phyloP scores from a whole-genome alignment of 2,888 invertebrate genomes.

The Acheta domesticus region DNA sequence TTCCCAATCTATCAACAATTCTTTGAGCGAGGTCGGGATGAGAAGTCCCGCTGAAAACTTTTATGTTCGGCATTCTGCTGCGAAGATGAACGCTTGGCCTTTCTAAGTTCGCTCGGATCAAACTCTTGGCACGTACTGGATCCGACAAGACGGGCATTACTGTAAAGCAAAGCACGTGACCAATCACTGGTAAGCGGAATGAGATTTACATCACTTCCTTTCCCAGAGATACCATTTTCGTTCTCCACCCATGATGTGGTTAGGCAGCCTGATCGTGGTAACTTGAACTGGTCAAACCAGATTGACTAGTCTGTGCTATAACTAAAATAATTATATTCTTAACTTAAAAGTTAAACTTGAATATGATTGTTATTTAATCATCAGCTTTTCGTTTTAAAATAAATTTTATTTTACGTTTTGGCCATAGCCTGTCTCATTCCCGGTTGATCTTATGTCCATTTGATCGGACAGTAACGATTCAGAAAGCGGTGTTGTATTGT shows the following conservation, averaged over 20 bases:
- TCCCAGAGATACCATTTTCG: neutral
- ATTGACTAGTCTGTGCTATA: no score
- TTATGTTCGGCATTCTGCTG: constrained; percentile 97
- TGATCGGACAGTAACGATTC: neutral
- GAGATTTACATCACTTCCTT: constrained; percentile 29
- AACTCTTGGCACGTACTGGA: constrained; percentile 66
- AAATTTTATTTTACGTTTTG: no score
- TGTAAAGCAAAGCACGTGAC: constrained; percentile 45
- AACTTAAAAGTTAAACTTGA: no score
- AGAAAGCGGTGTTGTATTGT: neutral
- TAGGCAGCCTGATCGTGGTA: neutral
- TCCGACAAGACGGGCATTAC: constrained; percentile 69
- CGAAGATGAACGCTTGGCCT: constrained; percentile 49
- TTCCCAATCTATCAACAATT: constrained; percentile 95
- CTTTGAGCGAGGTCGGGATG: constrained; percentile 95
- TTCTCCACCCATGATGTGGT: neutral
- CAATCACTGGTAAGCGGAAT: constrained; percentile 36
- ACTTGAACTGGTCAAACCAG: no score
- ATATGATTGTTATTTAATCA: no score
- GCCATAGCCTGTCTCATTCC: no score
- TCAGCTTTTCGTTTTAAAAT: no score
- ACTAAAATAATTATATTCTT: no score
- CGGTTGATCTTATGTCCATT: neutral
- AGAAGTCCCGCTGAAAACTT: constrained; percentile 97
- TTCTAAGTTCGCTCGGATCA: constrained; percentile 64